Evolutionary conservation across 1,140 invertebrate genomes (phyloP), one percentile per base, ranked within the genome.

Genomic region (Ephestia elutella): DNA sequence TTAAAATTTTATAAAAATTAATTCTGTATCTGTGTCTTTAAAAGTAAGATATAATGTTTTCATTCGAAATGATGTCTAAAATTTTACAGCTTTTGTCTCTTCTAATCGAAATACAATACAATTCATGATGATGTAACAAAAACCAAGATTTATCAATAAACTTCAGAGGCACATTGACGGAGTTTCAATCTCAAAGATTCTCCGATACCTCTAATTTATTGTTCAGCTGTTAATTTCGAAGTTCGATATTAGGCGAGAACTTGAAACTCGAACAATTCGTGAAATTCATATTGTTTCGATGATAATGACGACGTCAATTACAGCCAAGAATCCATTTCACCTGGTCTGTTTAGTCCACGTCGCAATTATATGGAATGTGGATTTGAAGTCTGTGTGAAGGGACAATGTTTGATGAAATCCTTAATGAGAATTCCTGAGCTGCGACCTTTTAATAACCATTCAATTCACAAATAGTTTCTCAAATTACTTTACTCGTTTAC

Each of bases 201-300:
- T 32, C 48, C 30, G 49, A 53, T 53, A 35, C 57, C 2, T 10
- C 32, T 10, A 32, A 50, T 53, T 57, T 30, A 58, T 58, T 58
- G 57, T 58, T 58, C 30, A 25, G 25, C 13, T 20, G 30, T 53
- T 58, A 58, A 58, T 58, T 28, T 50, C 44, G 1, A 35, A 51
- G 38, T 50, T 58, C 30, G 21, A 57, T 57, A 57, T 58, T 53
- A 48, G 49, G 18, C 49, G 11, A 25, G 56, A 50, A 25, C 25
- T 57, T 15, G 44, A 57, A 57, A 57, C 56, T 57, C 50, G 13
- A 19, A 13, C 21, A 50, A n/a, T 50, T 32, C 25, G 7, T 17
- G n/a, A 13, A 25, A 49, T 32, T 18, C 48, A 57, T 32, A 57
- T 57, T 57, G 56, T 57, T 57, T 30, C 48, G n/a, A 50, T 30